phyloP scores from a whole-genome alignment of 2,113 vertebrate genomes.

The Anolis sagrei region DNA sequence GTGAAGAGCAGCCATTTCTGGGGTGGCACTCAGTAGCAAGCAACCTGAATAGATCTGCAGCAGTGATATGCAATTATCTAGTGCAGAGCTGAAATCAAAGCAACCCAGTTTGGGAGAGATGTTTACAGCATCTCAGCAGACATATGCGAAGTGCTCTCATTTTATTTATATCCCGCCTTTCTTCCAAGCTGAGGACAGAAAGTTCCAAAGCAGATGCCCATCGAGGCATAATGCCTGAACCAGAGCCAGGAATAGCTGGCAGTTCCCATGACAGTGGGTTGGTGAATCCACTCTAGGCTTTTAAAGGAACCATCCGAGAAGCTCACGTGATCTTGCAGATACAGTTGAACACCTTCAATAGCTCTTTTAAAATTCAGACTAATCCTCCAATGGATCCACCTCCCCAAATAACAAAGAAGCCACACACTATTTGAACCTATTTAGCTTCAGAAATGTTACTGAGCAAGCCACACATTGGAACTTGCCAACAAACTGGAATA shows the following conservation, averaged over 20 bases:
- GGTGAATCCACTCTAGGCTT: too few relatives aligned
- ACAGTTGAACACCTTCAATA: too few relatives aligned
- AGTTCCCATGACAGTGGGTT: not conserved
- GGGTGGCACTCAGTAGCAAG: not conserved
- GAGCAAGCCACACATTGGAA: too few relatives aligned
- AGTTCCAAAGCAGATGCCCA: not conserved
- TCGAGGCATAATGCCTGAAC: not conserved
- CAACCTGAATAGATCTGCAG: not conserved
- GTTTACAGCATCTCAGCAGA: not conserved
- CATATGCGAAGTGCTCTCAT: not conserved
- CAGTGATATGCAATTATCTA: not conserved
- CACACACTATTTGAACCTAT: not conserved
- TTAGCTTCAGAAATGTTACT: not conserved
- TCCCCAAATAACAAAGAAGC: too few relatives aligned
- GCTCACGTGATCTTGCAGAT: too few relatives aligned
- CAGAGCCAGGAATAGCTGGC: not conserved
- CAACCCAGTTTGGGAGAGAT: not conserved
- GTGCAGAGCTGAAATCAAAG: not conserved
- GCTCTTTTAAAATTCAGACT: too few relatives aligned
- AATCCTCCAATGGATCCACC: too few relatives aligned
- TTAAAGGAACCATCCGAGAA: too few relatives aligned
- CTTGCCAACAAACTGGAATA: too few relatives aligned
- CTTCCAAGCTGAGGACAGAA: not conserved
- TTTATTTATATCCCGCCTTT: not conserved
- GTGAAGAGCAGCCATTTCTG: not conserved